Evolutionary conservation across 2,888 invertebrate genomes (phyloP), one percentile per base, ranked within the genome.

Genomic region (Luperina testacea): DNA sequence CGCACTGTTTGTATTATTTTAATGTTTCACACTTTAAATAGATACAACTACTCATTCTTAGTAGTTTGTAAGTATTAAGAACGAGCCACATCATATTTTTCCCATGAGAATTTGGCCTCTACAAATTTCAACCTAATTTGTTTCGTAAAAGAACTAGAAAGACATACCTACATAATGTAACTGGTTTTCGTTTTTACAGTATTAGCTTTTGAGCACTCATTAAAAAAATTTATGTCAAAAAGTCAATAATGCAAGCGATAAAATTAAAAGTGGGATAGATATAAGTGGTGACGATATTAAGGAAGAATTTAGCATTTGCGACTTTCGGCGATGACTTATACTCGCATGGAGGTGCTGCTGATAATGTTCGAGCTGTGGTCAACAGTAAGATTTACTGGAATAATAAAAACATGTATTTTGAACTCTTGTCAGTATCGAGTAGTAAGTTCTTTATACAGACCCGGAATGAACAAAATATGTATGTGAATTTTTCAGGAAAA

Each of bases 311-410:
- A 78, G 70, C 77, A 83, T 85, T 76, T 77, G 20, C 71, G 67
- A 81, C 77, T 87, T 81, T 85, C 70, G 69, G 65, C 61, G 67
- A 82, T 87, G 85, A 84, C 71, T 81, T 84, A 87, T 59, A 6
- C 42, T 74, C 9, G 20, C 8, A 11, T 61, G 51, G 57, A 63
- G 51, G 17, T 70, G 80, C 73, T 72, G 53, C 69, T 45, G 68
- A 53, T 63, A 53, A 59, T 27, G 1, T 70, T 48, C 1, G 38
- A 79, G 20, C 5, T 79, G 38, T 63, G 53, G 79, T 57, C 67
- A 84, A 17, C 38, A 9, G 9, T 17, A 20, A 59, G 0, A 59
- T 64, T 72, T 13, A 72, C 59, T 69, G 4, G 20, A 59, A 24
- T 38, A 32, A 1, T n/a, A 11, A 67, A 81, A 72, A 20, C 0